phyloP scores from a whole-genome alignment of 2,888 invertebrate species.

The Tuta absoluta region DNA sequence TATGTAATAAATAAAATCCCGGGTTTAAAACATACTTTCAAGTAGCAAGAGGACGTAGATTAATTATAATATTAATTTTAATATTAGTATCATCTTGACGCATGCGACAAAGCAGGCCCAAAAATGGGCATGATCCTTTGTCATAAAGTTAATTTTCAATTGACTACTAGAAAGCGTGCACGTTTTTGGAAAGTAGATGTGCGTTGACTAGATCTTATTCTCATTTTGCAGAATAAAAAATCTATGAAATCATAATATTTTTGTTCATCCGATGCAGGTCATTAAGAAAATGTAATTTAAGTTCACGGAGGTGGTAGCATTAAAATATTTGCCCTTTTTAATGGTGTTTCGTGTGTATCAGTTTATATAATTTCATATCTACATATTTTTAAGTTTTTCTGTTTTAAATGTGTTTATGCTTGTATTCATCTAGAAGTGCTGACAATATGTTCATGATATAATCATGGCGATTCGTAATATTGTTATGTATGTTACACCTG shows the following conservation, averaged over 20 bases:
- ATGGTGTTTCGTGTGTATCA: slow-evolving; percentile 10
- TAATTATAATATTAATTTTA: no score
- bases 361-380: not conserved
- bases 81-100: no score
- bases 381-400: not conserved
- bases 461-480: slow-evolving; percentile 18
- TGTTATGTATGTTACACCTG: not conserved
- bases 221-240: no score
- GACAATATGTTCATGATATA: slow-evolving; percentile 17
- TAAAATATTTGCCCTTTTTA: not conserved
- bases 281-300: not conserved
- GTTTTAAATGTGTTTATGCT: slow-evolving; percentile 11
- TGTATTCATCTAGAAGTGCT: not conserved
- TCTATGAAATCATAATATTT: not conserved
- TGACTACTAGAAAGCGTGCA: no score
- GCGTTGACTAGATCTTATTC: no score
- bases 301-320: not conserved
- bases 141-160: no score
- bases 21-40: no score
- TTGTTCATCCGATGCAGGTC: not conserved
- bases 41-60: no score
- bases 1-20: no score
- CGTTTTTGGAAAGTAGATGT: no score
- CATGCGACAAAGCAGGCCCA: no score
- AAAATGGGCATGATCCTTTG: no score